Base-by-base conservation (phyloP, 2,888 invertebrate genomes). In the Agrenia bidenticulata region DNA sequence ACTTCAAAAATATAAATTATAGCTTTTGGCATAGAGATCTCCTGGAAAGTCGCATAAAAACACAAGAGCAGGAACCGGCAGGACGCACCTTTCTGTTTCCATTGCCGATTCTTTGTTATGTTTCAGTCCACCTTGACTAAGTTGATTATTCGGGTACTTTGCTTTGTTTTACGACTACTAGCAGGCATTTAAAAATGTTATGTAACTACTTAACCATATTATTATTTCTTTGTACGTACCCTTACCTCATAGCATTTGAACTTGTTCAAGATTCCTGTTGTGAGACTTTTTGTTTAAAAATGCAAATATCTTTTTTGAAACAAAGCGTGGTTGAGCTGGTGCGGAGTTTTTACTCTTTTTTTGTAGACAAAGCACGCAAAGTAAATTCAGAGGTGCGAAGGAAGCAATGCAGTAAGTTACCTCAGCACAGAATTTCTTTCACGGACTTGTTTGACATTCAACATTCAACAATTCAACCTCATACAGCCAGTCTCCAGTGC, bases 181-280 rank as follows among this genome's bases (percentile, higher is more conserved):
- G 51, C 24, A 51, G 21, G 51, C 24, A 51, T 51, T 51, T 51
- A 51, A 51, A 45, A 51, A 51, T 51, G 51, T 51, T 51, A 19
- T 51, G 51, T 51, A 51, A 51, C 51, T 21, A 51, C 51, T 51
- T 51, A 32, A 32, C 32, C n/a, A n/a, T n/a, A n/a, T n/a, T n/a
- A n/a, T n/a, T 32, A 32, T 32, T 32, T 32, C 32, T 32, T 32
- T 32, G 45, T 45, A 5, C n/a, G 45, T 45, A 11, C 45, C 45
- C 45, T 45, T 11, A 19, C 4, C n/a, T 11, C 15, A 5, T 5
- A 45, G 45, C 45, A 45, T 45, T 45, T 45, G 19, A 45, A 45
- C 51, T 13, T 51, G 21, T 51, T 23, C 26, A 15, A 26, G 51
- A 51, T 51, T 51, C 51, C 51, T 26, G 51, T 51, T 21, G 51